phyloP scores from a whole-genome alignment of 2,113 vertebrate species.

The Australoheros scitulus region DNA sequence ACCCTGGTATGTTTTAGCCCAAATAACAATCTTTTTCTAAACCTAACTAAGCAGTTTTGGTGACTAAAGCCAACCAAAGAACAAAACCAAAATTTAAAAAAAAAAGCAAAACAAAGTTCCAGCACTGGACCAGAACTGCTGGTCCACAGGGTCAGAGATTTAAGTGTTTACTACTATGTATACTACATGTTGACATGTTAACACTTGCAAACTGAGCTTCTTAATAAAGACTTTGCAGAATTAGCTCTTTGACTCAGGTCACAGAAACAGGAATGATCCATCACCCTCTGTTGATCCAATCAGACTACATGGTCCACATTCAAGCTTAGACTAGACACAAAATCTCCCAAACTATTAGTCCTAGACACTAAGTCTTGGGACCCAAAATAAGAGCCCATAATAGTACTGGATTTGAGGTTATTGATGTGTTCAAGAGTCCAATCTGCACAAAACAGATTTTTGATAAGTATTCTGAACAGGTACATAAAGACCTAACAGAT shows the following conservation, averaged over 20 bases:
- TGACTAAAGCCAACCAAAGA: not conserved
- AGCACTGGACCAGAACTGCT: too few relatives aligned
- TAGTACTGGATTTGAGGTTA: too few relatives aligned
- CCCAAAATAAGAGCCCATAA: too few relatives aligned
- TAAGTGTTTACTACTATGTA: not conserved
- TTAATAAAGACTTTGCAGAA: not conserved
- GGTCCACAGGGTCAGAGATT: accelerated
- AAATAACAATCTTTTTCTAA: not conserved
- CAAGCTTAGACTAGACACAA: not conserved
- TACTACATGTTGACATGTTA: not conserved
- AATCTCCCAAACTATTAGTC: not conserved
- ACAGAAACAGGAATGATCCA: not conserved
- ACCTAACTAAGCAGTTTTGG: not conserved
- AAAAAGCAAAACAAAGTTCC: too few relatives aligned
- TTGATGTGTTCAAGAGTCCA: too few relatives aligned
- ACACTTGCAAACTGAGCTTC: not conserved
- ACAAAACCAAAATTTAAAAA: too few relatives aligned
- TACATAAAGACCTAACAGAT: too few relatives aligned
- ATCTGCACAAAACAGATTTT: too few relatives aligned
- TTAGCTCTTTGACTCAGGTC: not conserved
- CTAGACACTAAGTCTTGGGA: not conserved
- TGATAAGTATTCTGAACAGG: too few relatives aligned
- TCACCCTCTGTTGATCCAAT: not conserved
- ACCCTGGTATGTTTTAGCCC: not conserved
- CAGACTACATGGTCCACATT: not conserved